A percentile compares a stretch with the other conserved stretches of the same genome.
Conservation (phyloP, 2,797 vertebrate genomes). For the Chrysocyon brachyurus region DNA sequence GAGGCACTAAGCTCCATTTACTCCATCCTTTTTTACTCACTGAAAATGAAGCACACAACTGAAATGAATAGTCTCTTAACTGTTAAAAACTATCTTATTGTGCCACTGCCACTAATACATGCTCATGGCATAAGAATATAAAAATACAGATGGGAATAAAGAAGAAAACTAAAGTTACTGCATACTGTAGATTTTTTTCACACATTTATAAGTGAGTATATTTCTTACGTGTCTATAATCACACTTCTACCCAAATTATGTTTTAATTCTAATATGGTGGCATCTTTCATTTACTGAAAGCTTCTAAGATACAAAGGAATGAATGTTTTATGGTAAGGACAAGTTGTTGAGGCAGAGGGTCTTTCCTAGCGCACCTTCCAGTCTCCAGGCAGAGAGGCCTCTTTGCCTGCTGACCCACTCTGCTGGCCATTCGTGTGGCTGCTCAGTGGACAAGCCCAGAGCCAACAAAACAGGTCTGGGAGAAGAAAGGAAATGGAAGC, state of each 20-base stretch:
- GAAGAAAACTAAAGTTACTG: background rate
- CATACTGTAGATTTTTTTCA: background rate
- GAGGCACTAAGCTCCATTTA: background rate
- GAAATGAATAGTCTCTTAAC: background rate
- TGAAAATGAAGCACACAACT: background rate
- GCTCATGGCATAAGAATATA: background rate
- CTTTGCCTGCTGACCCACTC: background rate
- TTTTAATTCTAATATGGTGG: background rate
- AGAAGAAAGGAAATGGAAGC: background rate
- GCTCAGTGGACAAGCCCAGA: background rate
- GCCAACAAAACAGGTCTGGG: background rate
- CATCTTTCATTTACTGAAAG: slow-evolving; percentile 5
- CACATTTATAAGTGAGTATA: background rate
- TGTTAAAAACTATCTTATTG: background rate
- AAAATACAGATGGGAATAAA: background rate
- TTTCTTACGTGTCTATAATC: background rate
- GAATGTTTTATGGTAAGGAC: background rate
- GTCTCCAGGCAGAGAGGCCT: background rate
- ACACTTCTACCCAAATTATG: background rate
- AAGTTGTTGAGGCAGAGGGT: background rate
- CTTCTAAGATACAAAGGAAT: slow-evolving; percentile 10
- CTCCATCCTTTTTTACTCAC: background rate
- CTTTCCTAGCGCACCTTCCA: background rate
- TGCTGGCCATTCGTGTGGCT: background rate
- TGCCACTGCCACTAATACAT: background rate